Evolutionary conservation across 2,797 vertebrate genomes (phyloP), one percentile per base, ranked within the genome.

Genomic region (Tapera naevia): DNA sequence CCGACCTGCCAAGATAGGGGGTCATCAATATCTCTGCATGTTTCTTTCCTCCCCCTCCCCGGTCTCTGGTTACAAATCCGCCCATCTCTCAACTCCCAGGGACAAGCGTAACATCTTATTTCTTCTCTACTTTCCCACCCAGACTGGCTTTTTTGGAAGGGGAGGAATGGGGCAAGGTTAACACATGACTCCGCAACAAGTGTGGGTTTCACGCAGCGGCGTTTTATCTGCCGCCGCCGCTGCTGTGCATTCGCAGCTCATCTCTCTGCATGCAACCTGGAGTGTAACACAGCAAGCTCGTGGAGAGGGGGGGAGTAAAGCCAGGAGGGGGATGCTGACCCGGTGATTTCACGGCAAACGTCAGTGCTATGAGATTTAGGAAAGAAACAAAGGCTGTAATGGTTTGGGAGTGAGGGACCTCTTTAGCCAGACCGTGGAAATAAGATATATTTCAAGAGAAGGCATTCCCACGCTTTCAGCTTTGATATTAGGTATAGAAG

Each of bases 371-470:
- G 83, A 95, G 88, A 90, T 94, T 91, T 91, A 72, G 74, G 83
- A 93, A 88, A 80, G 83, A 95, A 84, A 96, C 91, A 95, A 93
- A 94, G 53, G 83, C 86, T 90, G 51, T 94, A 94, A 95, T 81
- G 86, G 91, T 73, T 94, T 95, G 91, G 90, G 93, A 89, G 88
- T 87, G 61, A 95, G 72, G 66, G 81, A 80, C 54, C 80, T 91
- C 76, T 89, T 81, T 86, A 92, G 76, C 82, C 56, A 76, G 75
- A 93, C 61, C 16, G 3, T 81, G 83, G 86, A 95, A 96, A 96
- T 95, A 94, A 90, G 91, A 95, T 94, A 76, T 53, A 94, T 86
- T 93, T 92, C 67, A 85, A 89, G 70, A 92, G 60, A 87, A 93
- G 61, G 45, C 74, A 84, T 94, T 95, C 93, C 89, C 94, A 96